Conservation (phyloP, 2,888 invertebrate genomes). For the Nipponacmea schrenckii region DNA sequence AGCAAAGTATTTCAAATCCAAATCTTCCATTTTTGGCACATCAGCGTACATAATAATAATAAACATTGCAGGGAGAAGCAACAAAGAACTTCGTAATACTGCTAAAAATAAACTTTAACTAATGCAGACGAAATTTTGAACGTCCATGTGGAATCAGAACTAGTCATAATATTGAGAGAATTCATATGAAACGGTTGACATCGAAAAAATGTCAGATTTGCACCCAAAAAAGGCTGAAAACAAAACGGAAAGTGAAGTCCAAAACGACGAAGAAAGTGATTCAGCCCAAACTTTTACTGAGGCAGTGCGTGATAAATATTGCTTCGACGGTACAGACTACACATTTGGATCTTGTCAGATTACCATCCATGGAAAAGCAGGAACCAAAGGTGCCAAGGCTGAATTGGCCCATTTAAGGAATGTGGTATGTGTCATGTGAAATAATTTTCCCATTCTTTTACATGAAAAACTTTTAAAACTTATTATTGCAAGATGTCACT, state of each 20-base stretch:
- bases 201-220: too few relatives aligned
- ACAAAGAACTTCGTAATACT: background rate
- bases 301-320: conserved; percentile 54
- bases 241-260: too few relatives aligned
- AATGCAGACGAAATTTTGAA: too few relatives aligned
- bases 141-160: too few relatives aligned
- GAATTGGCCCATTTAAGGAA: conserved; percentile 55
- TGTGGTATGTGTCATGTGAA: conserved; percentile 44
- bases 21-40: too few relatives aligned
- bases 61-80: background rate
- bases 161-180: too few relatives aligned
- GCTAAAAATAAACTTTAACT: background rate
- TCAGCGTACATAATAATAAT: too few relatives aligned
- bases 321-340: conserved; percentile 32
- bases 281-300: conserved; percentile 44
- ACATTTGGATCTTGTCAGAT: conserved; percentile 41
- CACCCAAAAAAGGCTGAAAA: too few relatives aligned
- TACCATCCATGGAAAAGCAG: conserved; percentile 45
- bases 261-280: background rate
- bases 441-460: background rate
- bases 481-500: background rate
- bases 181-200: too few relatives aligned
- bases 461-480: background rate
- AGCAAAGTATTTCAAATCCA: too few relatives aligned
- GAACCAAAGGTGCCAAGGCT: conserved; percentile 42